Conservation (phyloP, 1,140 invertebrate genomes). For the Bradynema listronoti region DNA sequence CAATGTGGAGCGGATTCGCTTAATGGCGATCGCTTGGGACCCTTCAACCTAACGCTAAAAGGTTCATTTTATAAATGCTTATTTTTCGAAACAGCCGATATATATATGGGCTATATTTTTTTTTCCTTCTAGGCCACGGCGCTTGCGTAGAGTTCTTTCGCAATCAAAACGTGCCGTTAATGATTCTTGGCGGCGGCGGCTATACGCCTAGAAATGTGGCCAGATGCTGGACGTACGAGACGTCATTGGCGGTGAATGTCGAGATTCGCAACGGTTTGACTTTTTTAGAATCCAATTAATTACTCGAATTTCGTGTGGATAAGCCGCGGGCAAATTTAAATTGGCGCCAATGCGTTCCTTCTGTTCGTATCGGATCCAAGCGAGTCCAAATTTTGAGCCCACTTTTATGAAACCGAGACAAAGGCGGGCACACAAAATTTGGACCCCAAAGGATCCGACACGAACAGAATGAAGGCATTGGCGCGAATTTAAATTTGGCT, state of each 20-base stretch:
- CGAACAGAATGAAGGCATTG: too few relatives aligned
- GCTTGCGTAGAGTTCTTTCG: constrained; percentile 97
- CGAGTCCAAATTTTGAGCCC: too few relatives aligned
- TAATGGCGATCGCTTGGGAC: constrained; percentile 87
- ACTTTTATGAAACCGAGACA: too few relatives aligned
- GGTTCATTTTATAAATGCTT: constrained; percentile 66
- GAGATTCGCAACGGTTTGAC: constrained; percentile 79
- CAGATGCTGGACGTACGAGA: constrained; percentile 97
- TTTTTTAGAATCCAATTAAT: too few relatives aligned
- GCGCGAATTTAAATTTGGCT: neutral
- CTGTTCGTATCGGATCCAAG: too few relatives aligned
- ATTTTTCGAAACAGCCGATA: neutral
- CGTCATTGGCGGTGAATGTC: constrained; percentile 83
- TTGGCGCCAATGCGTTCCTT: too few relatives aligned
- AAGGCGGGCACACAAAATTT: too few relatives aligned
- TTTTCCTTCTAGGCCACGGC: constrained; percentile 69
- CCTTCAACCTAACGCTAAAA: constrained; percentile 92
- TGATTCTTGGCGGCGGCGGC: constrained; percentile 91
- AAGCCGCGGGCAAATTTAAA: too few relatives aligned
- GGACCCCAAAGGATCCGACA: too few relatives aligned
- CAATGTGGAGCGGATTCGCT: constrained; percentile 98
- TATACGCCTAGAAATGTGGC: constrained; percentile 97
- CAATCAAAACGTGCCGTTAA: constrained; percentile 85
- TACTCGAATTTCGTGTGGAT: neutral
- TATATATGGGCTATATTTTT: neutral